Evolutionary conservation across 2,113 vertebrate species (phyloP).

Genomic region (Ochotona curzoniae): DNA sequence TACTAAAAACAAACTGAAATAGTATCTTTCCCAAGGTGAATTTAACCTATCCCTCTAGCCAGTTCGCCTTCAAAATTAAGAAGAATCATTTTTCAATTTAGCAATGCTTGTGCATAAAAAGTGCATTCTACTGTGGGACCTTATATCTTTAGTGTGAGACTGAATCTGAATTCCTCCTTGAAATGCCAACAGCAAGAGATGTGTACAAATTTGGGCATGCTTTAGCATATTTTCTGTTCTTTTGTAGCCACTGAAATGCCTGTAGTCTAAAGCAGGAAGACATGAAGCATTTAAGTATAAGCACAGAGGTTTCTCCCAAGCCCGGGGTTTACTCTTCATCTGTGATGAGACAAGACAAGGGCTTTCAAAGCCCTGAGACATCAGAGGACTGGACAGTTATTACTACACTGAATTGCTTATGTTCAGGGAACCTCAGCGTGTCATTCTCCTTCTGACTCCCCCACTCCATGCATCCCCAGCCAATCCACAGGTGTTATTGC

Average conservation of each 20-base stretch:
- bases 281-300: neutral
- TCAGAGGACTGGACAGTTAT: neutral
- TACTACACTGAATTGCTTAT: neutral
- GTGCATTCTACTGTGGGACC: neutral
- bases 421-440: neutral
- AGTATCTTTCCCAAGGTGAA: neutral
- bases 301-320: neutral
- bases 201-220: neutral
- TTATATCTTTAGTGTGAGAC: neutral
- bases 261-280: neutral
- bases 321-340: neutral
- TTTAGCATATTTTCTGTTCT: neutral
- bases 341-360: neutral
- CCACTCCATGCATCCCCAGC: neutral
- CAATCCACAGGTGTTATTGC: neutral
- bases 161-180: constrained; percentile 21
- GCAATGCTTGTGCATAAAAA: neutral
- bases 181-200: neutral
- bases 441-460: neutral
- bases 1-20: constrained; percentile 1
- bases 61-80: neutral
- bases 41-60: neutral
- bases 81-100: neutral
- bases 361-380: neutral
- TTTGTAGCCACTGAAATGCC: neutral